Evolutionary conservation across 2,113 vertebrate genomes (phyloP).

Genomic region (Mirza zaza): DNA sequence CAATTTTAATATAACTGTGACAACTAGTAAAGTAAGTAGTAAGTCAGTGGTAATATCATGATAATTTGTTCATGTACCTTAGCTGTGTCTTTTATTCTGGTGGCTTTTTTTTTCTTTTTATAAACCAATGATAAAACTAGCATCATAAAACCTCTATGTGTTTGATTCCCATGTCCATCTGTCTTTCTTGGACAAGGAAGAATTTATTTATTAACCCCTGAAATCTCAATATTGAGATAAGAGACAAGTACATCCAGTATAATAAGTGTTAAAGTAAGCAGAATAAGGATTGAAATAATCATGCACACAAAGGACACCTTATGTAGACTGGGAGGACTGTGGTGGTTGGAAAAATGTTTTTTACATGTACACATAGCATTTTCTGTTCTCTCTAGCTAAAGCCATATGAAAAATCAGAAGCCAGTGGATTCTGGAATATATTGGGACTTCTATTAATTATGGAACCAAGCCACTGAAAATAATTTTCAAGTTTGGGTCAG

Average conservation of each 20-base stretch:
- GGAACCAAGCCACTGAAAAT: background rate
- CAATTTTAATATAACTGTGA: background rate
- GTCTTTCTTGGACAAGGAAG: background rate
- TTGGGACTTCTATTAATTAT: background rate
- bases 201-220: background rate
- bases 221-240: background rate
- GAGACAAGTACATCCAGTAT: background rate
- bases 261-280: background rate
- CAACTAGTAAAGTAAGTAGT: background rate
- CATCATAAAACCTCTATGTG: background rate
- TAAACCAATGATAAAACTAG: background rate
- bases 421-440: background rate
- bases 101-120: background rate
- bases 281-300: background rate
- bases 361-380: background rate
- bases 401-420: background rate
- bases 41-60: background rate
- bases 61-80: background rate
- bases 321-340: background rate
- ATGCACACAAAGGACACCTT: background rate
- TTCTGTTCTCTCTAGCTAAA: background rate
- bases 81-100: background rate
- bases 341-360: background rate
- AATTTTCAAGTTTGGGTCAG: slow-evolving; percentile 12
- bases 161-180: background rate